Conservation (phyloP, 2,888 invertebrate genomes). For the Prosopocoilus inquinatus region DNA sequence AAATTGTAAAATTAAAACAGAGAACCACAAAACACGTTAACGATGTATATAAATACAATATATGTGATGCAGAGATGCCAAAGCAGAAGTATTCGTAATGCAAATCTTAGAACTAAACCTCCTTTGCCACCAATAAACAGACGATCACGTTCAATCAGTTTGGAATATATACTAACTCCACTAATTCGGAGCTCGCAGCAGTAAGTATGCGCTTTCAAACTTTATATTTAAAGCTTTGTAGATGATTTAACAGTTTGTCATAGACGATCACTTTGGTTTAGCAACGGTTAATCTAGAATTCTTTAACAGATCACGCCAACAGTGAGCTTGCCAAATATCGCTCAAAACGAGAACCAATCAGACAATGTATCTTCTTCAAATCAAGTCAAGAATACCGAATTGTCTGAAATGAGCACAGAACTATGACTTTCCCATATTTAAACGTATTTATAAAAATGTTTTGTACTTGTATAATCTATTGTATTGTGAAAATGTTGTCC, state of each 20-base stretch:
- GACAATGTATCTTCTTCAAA: conserved; percentile 39
- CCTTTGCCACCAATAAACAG: conserved; percentile 38
- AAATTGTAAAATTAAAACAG: conserved; percentile 16
- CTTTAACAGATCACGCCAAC: conserved; percentile 27
- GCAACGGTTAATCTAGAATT: conserved; percentile 3
- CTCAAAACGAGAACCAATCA: conserved; percentile 28
- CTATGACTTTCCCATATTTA: conserved; percentile 48
- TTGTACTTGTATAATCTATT: conserved; percentile 23
- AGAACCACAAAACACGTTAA: conserved; percentile 13
- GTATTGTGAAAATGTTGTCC: conserved; percentile 18
- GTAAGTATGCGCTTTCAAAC: conserved; percentile 29
- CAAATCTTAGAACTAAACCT: conserved; percentile 35
- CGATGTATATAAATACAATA: conserved; percentile 20
- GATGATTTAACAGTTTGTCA: background rate
- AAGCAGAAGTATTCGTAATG: conserved; percentile 37
- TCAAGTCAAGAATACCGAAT: conserved; percentile 27
- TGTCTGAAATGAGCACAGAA: conserved; percentile 69
- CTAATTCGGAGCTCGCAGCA: conserved; percentile 39
- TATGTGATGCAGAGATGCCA: conserved; percentile 41
- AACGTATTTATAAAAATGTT: conserved; percentile 15
- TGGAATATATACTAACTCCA: conserved; percentile 42
- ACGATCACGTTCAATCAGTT: conserved; percentile 39
- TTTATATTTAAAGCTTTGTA: background rate
- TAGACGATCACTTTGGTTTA: conserved; percentile 4
- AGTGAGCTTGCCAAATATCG: conserved; percentile 25